Conservation (phyloP, 2,113 vertebrate species). For the Paraplagusia blochii region DNA sequence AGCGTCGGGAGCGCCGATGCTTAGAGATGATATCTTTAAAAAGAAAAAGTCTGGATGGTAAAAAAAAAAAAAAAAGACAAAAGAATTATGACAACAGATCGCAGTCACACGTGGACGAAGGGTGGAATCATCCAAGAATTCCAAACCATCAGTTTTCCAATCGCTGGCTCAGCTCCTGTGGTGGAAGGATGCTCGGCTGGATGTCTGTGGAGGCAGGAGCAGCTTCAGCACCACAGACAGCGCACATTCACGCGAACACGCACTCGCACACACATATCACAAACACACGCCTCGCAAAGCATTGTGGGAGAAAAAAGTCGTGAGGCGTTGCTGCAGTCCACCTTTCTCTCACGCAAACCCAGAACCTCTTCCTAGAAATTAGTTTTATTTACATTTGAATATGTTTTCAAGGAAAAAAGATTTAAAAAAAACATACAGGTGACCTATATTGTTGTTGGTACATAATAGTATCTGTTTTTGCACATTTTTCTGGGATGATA, state of each 20-base stretch:
- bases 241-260: constrained; percentile 33
- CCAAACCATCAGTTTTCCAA: background rate
- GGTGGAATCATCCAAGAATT: constrained; percentile 3
- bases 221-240: constrained; percentile 87
- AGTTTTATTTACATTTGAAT: no score
- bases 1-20: constrained; percentile 16
- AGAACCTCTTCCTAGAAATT: no score
- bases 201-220: constrained; percentile 67
- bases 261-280: constrained; percentile 4
- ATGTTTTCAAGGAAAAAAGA: no score
- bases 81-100: background rate
- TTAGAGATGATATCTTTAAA: background rate
- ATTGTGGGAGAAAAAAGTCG: constrained; percentile 79
- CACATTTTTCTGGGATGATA: no score
- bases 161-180: constrained; percentile 12
- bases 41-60: background rate
- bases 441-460: no score
- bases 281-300: constrained; percentile 68
- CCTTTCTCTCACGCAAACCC: constrained; percentile 7
- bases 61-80: background rate
- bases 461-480: no score
- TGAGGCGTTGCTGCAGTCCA: constrained; percentile 67
- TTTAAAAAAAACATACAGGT: no score
- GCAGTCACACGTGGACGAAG: background rate
- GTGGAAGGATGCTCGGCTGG: constrained; percentile 59